Base-by-base conservation (phyloP, 2,113 vertebrate species). In the Serilophus lunatus region DNA sequence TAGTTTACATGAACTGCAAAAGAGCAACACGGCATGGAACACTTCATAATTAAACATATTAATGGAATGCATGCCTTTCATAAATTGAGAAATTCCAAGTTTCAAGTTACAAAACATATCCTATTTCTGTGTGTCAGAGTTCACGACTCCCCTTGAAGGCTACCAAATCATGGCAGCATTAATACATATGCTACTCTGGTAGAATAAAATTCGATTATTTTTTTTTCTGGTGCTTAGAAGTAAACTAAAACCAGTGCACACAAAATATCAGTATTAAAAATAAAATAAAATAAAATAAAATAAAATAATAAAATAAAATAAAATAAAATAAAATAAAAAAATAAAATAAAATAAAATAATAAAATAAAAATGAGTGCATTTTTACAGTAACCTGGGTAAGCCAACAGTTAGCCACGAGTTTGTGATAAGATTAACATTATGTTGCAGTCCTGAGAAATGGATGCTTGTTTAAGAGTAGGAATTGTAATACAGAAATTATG, bases 141-240 rank as follows among this genome's bases (percentile, higher is more conserved):
- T 89, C 20, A 47, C 5, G 2, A 60, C 49, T 20, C 16, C 24
- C 2, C 16, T 70, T 64, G 29, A 72, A 86, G 16, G 18, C 5
- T 54, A 25, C 13, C 1, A 6, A 76, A 24, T 23, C 3, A 0
- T 4, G 23, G 2, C 4, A 18, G 3, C 6, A 7, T n/a, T 68
- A 47, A 82, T 1, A 2, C 2, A 74, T 25, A 2, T 36, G 2
- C 18, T 83, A 44, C 1, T 66, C 28, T 35, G 18, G 4, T 33
- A 40, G 18, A 70, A 75, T 22, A 76, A 18, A 75, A 71, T 45
- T 11, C 10, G 35, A 17, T 42, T 42, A 8, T 26, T 57, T 44
- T 25, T 70, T 25, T 70, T 79, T 8, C 19, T 63, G 9, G 7
- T 22, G 36, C 5, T 28, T 10, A 63, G 3, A 82, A 22, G 2